Percentiles rank a stretch among this genome's conserved stretches.
Conservation (phyloP, 2,797 vertebrate genomes). For the Neosalanx taihuensis region DNA sequence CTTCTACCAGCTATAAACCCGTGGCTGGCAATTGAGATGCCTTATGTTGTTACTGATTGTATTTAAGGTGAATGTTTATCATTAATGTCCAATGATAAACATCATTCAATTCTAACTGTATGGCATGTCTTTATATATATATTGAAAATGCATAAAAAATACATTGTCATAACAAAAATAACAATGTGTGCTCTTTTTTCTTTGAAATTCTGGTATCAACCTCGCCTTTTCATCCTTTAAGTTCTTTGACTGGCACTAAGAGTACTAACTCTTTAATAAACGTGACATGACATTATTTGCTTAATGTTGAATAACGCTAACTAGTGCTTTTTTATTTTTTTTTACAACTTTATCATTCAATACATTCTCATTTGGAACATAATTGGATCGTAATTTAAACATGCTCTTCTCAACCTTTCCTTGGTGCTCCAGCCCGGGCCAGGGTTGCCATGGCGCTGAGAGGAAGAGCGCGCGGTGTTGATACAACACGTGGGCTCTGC, state of each 20-base stretch:
- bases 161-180: not conserved
- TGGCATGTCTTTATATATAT: slow-evolving; percentile 5
- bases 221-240: not conserved
- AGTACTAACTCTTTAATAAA: not conserved
- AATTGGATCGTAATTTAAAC: no score
- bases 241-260: not conserved
- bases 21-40: not conserved
- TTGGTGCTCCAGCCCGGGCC: not conserved
- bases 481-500: not conserved
- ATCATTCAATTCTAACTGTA: not conserved
- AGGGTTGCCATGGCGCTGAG: not conserved
- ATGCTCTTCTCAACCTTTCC: not conserved
- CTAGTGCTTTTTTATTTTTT: no score
- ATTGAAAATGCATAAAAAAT: not conserved
- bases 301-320: no score
- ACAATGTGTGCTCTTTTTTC: not conserved
- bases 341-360: no score
- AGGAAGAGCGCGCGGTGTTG: not conserved
- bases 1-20: slow-evolving; percentile 10
- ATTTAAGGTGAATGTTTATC: not conserved
- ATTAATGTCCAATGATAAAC: not conserved
- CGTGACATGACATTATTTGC: no score
- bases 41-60: not conserved
- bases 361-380: no score
- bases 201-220: slow-evolving; percentile 4